Base-by-base conservation (phyloP, 1,140 invertebrate genomes). In the Caerostris extrusa region DNA sequence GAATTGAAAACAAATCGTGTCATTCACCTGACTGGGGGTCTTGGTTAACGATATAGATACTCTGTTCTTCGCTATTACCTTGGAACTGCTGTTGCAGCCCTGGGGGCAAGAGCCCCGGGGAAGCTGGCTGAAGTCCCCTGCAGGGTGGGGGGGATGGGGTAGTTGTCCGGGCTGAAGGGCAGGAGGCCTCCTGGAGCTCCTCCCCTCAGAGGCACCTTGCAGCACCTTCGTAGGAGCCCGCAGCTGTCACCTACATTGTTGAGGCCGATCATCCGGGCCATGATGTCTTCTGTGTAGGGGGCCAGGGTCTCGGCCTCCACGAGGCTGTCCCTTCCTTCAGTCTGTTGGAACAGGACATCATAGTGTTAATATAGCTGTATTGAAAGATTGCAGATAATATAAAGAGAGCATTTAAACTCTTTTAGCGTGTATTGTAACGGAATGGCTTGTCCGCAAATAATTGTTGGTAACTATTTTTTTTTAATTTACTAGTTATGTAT, bases 181-280 rank as follows among this genome's bases (percentile, higher is more conserved):
- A 87, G 34, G 19, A 90, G 94, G 3, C 93, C 94, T 50, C 64
- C 77, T 17, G 94, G 94, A 17, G 91, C 58, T 5, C 86, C 83
- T 10, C 71, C 71, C 4, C 94, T 86, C 7, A 61, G 93, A 0
- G 94, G 86, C n/a, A 94, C 64, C 88, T 77, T 93, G 93, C 95
- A 95, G 77, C 95, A 95, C 3, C 94, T 95, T 3, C 95, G 58
- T n/a, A 95, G 58, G 10, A 95, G 93, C 3, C 95, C 95, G 83
- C 95, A 95, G 19, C 85, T 88, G 71, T 95, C 93, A 14, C 69
- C 53, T 3, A 91, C 82, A 50, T 91, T 90, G 53, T 88, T 93
- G 4, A 95, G 69, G 1, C 94, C 93, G 5, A 95, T 67, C 91
- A 95, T 95, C 50, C 95, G 81, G 1, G 89, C 94, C 88, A 95